These are phyloP conservation scores for Drosophila emarginata DNA, from an alignment of 2,888 invertebrate genomes.

Conservation along the genomic window DNA sequence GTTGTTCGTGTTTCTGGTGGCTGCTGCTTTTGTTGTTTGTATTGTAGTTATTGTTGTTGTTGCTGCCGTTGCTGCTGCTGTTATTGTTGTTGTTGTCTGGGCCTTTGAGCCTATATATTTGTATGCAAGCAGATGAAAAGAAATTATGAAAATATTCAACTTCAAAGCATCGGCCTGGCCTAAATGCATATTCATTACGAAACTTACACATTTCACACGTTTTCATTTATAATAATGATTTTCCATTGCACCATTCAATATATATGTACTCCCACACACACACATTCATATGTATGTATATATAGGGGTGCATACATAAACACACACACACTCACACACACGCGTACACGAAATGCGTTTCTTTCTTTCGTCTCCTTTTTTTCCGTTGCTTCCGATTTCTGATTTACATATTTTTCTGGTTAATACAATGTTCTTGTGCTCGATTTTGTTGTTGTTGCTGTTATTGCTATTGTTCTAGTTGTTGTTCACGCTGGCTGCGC, in stretches of 20 bases:
- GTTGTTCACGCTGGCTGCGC: constrained; percentile 46
- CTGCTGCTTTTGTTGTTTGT: constrained; percentile 11
- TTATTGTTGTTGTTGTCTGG: constrained; percentile 43
- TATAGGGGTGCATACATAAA: constrained; percentile 9
- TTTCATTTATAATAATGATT: constrained; percentile 67
- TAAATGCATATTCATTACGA: constrained; percentile 33
- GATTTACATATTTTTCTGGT: constrained; percentile 61
- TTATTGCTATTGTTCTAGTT: constrained; percentile 4
- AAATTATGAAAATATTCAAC: constrained; percentile 56
- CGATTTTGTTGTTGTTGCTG: not conserved
- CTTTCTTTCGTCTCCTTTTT: constrained; percentile 16
- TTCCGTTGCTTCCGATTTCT: constrained; percentile 32
- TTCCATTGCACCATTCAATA: constrained; percentile 59
- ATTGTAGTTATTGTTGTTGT: not conserved
- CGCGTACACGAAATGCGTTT: constrained; percentile 58
- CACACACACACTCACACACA: constrained; percentile 34
- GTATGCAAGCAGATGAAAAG: constrained; percentile 33
- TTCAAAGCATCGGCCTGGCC: constrained; percentile 42
- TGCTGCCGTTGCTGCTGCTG: constrained; percentile 25
- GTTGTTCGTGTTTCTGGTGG: constrained; percentile 31
- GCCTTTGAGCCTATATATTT: constrained; percentile 5
- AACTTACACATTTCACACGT: constrained; percentile 64
- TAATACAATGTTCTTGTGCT: constrained; percentile 26
- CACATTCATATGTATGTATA: constrained; percentile 20
- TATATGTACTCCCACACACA: constrained; percentile 43